These are phyloP conservation scores for Uloborus plumipes DNA, from an alignment of 2,888 invertebrate genomes.

Conservation along the genomic window DNA sequence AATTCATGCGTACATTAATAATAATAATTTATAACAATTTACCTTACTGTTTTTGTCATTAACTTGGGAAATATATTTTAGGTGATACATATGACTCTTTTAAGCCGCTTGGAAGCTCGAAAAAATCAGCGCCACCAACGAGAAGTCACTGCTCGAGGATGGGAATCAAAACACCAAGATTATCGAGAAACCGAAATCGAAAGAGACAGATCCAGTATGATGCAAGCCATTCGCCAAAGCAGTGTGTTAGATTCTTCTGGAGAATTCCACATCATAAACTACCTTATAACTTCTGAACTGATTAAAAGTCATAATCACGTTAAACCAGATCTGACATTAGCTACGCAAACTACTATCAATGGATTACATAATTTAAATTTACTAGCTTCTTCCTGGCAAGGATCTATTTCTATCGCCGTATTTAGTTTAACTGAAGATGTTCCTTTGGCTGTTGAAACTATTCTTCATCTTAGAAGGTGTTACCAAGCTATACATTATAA, in stretches of 20 bases:
- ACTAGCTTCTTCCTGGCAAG: conserved; percentile 73
- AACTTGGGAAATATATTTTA: conserved; percentile 15
- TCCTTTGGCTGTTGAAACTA: conserved; percentile 70
- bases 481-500: conserved; percentile 70
- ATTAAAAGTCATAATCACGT: conserved; percentile 30
- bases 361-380: conserved; percentile 72
- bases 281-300: conserved; percentile 57
- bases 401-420: conserved; percentile 74
- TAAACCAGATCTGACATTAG: conserved; percentile 71
- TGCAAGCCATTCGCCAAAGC: conserved; percentile 63
- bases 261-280: conserved; percentile 71
- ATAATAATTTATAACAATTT: no score
- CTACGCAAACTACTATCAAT: conserved; percentile 73
- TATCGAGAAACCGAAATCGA: conserved; percentile 61
- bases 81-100: conserved; percentile 68
- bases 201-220: conserved; percentile 65
- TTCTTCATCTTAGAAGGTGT: conserved; percentile 73
- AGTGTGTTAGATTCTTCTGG: conserved; percentile 71
- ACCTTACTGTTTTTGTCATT: no score
- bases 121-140: conserved; percentile 57
- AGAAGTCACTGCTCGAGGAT: conserved; percentile 37
- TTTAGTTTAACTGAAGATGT: conserved; percentile 73
- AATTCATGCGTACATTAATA: no score
- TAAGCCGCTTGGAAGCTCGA: conserved; percentile 67
- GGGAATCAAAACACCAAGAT: conserved; percentile 37